Evolutionary conservation across 2,797 vertebrate genomes (phyloP).

Genomic region (Argentina silus): DNA sequence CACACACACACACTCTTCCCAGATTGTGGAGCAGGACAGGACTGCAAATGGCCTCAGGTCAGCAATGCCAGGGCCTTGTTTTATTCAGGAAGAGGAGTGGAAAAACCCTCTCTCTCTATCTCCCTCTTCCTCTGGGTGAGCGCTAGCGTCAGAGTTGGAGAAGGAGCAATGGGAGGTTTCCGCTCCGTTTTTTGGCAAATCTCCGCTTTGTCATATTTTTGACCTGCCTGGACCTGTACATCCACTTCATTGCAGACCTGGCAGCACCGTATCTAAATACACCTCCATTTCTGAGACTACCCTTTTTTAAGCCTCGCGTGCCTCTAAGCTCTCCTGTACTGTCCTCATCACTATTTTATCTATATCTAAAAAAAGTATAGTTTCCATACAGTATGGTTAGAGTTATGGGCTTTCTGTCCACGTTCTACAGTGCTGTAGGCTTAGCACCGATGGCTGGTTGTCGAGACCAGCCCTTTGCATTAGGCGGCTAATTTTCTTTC

Average conservation of each 20-base stretch:
- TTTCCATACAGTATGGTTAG: no score
- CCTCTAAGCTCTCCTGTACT: background rate
- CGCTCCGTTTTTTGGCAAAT: no score
- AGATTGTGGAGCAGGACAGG: background rate
- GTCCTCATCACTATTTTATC: background rate
- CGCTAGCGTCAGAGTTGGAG: no score
- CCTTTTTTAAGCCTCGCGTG: background rate
- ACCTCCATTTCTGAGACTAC: background rate
- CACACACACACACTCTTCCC: background rate
- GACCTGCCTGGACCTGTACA: background rate
- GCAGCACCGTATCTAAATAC: background rate
- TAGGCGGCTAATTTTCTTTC: background rate
- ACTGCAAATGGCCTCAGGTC: background rate
- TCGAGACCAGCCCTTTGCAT: background rate
- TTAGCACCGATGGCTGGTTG: background rate
- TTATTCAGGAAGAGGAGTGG: conserved; percentile 18
- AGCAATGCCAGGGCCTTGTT: background rate
- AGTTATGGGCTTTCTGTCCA: no score
- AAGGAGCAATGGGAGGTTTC: no score
- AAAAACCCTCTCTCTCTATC: background rate
- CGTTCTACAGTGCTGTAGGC: no score
- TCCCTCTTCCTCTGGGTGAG: background rate
- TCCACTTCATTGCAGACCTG: background rate
- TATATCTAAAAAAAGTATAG: no score
- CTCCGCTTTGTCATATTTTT: no score